Percentiles rank a stretch among this genome's conserved stretches.
Conservation (phyloP, 1,140 invertebrate genomes). For the Harlomillsia oculata region DNA sequence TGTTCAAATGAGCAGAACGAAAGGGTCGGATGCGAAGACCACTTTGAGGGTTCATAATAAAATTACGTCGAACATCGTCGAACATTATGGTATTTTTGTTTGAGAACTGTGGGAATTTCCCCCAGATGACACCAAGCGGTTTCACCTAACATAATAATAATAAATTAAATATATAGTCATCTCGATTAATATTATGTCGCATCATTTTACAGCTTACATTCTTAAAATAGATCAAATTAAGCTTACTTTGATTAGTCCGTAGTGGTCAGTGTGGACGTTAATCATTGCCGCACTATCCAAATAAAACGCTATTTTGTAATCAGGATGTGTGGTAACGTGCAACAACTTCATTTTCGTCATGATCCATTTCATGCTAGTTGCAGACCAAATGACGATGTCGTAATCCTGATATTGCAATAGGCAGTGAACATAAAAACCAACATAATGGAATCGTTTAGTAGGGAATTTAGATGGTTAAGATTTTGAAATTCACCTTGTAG, state of each 20-base stretch:
- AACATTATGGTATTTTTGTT: slow-evolving; percentile 96
- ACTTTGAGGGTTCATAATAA: slow-evolving; percentile 93
- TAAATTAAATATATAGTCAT: slow-evolving; percentile 7
- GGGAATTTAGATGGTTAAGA: neutral
- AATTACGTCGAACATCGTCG: slow-evolving; percentile 93
- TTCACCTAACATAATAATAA: slow-evolving; percentile 61
- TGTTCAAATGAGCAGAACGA: slow-evolving; percentile 76
- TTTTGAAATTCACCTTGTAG: slow-evolving; percentile 54
- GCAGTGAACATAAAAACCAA: neutral
- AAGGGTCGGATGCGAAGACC: slow-evolving; percentile 62
- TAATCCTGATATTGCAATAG: slow-evolving; percentile 47
- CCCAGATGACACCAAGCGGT: slow-evolving; percentile 93
- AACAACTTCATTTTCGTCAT: slow-evolving; percentile 92
- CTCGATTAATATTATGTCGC: neutral
- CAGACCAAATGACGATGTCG: slow-evolving; percentile 86
- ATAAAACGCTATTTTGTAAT: slow-evolving; percentile 89
- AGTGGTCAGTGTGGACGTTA: slow-evolving; percentile 75
- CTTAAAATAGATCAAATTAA: neutral
- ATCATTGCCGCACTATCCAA: slow-evolving; percentile 90
- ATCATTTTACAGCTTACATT: neutral
- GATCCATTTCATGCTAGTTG: slow-evolving; percentile 97
- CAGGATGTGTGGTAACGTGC: slow-evolving; percentile 67
- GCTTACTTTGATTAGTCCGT: slow-evolving; percentile 77
- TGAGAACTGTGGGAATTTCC: slow-evolving; percentile 78
- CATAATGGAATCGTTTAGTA: neutral